Conservation (phyloP, 2,113 vertebrate species). For the Calyptomena viridis region DNA sequence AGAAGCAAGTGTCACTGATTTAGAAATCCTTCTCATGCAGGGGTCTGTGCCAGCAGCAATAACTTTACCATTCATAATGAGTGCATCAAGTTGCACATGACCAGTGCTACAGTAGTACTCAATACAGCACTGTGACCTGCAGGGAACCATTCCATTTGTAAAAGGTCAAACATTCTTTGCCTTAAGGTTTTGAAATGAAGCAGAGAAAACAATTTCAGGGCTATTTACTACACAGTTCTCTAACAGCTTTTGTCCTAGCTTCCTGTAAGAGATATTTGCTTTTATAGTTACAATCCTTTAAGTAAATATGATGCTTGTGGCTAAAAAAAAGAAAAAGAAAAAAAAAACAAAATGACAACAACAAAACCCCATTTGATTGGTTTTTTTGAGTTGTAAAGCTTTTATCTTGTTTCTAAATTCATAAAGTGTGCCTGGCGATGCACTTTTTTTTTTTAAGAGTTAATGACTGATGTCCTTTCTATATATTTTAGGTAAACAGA, state of each 20-base stretch:
- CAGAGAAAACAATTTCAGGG: constrained; percentile 77
- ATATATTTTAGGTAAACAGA: constrained; percentile 41
- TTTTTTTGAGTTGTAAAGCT: constrained; percentile 67
- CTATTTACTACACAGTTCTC: constrained; percentile 70
- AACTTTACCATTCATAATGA: constrained; percentile 77
- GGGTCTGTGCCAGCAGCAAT: constrained; percentile 70
- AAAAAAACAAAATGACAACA: not conserved
- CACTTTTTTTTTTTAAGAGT: constrained; percentile 12
- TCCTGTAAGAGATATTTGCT: constrained; percentile 71
- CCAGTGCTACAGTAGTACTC: constrained; percentile 77
- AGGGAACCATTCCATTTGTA: constrained; percentile 73
- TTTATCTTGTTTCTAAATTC: constrained; percentile 70
- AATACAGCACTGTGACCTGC: constrained; percentile 70
- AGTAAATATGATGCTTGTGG: constrained; percentile 73
- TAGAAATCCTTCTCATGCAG: constrained; percentile 74
- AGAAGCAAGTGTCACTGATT: constrained; percentile 73
- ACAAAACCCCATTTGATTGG: constrained; percentile 45
- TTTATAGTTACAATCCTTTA: constrained; percentile 70
- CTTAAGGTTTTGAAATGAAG: constrained; percentile 75
- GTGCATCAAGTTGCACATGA: constrained; percentile 74
- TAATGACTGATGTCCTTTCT: constrained; percentile 40
- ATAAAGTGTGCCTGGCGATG: constrained; percentile 45
- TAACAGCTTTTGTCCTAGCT: constrained; percentile 70
- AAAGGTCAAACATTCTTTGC: constrained; percentile 75
- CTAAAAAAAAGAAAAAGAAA: not conserved